These are phyloP conservation scores for Salmo trutta DNA, from an alignment of 2,797 vertebrate genomes.

Conservation along the genomic window DNA sequence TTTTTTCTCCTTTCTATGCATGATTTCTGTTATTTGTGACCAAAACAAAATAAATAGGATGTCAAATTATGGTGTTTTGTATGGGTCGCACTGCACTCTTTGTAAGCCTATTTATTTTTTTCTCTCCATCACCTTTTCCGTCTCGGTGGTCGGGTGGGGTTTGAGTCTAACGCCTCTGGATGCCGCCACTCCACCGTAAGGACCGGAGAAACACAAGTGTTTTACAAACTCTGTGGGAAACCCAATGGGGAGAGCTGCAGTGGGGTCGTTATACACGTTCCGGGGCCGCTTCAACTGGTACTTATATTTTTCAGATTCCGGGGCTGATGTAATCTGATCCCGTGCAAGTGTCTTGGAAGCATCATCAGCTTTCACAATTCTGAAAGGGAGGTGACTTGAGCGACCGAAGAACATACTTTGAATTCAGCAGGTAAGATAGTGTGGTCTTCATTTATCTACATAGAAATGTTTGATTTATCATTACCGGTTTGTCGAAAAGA, in stretches of 20 bases:
- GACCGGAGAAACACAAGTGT: too few relatives aligned
- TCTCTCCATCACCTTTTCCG: not conserved
- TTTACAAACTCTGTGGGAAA: too few relatives aligned
- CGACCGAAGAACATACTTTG: slow-evolving; percentile 29
- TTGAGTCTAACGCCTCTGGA: slow-evolving; percentile 19
- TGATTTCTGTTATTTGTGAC: too few relatives aligned
- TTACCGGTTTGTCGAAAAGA: not conserved
- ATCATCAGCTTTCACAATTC: slow-evolving; percentile 20
- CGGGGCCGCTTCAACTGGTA: slow-evolving; percentile 64
- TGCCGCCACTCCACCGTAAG: not conserved
- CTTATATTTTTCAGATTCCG: slow-evolving; percentile 63
- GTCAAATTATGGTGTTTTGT: too few relatives aligned
- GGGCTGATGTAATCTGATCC: slow-evolving; percentile 49
- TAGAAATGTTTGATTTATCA: not conserved
- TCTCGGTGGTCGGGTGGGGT: slow-evolving; percentile 39
- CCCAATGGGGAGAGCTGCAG: slow-evolving; percentile 62
- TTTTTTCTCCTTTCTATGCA: too few relatives aligned
- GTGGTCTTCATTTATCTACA: not conserved
- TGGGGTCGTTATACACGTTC: slow-evolving; percentile 74
- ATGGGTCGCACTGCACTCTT: not conserved
- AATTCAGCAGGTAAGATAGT: slow-evolving; percentile 49
- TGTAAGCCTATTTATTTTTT: not conserved
- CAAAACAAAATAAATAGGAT: too few relatives aligned
- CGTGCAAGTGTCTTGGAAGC: slow-evolving; percentile 15
- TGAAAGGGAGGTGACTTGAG: slow-evolving; percentile 53